Base-by-base conservation (phyloP, 2,888 invertebrate species). In the Drosophila gaucha region DNA sequence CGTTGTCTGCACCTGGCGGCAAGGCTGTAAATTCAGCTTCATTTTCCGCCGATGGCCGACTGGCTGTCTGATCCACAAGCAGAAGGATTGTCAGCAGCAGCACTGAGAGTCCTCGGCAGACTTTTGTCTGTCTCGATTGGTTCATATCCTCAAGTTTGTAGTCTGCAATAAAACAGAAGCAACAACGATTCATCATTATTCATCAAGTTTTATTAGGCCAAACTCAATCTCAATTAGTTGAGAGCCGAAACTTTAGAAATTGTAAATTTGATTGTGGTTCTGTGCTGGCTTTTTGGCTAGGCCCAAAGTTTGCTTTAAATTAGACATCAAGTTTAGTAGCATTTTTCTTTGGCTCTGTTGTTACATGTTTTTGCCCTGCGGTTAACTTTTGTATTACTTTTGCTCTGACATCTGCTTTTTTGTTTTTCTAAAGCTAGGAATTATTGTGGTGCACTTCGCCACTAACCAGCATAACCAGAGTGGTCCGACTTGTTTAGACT, bases 1-100 rank as follows among this genome's bases (percentile, higher is more conserved):
- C 78, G 68, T 91, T 91, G 74, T 91, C 90, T 16, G 74, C 78
- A 73, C 64, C 70, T 52, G 69, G 67, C n/a, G 73, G 74, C 49
- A 77, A 38, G 5, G 66, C 20, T 28, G 59, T 57, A 38, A 54
- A 52, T n/a, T 68, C 77, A n/a, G 18, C 44, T 20, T 72, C 88
- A 49, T 63, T 57, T 6, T 79, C 77, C 0, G 47, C 35, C 4
- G 59, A 35, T 0, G 72, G 67, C 5, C 58, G 76, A 58, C 74
- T 46, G 20, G 46, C 33, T 6, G 69, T 54, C 22, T 58, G 73
- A n/a, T 62, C 65, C 35, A 73, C 67, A 26, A 62, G 52, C 30
- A 84, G 44, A 36, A 79, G 52, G 35, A 72, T 44, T 3, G 72
- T 52, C 49, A 80, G 49, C n/a, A 77, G 51, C 41, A 76, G 72